phyloP scores from a whole-genome alignment of 2,797 vertebrate species.

The Cichlasoma orientale region DNA sequence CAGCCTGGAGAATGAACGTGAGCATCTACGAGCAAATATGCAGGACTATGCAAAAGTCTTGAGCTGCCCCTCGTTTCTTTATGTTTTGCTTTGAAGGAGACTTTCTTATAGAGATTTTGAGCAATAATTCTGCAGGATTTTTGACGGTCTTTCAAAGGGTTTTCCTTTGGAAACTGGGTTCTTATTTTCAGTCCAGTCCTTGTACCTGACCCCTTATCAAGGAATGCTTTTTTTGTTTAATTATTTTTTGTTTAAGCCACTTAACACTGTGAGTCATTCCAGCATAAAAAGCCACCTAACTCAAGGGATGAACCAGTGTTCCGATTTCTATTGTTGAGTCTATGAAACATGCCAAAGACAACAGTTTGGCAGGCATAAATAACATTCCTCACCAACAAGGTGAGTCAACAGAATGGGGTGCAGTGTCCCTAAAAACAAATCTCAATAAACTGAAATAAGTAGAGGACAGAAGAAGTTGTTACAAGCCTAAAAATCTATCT shows the following conservation, averaged over 20 bases:
- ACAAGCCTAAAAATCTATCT: no score
- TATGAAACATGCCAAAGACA: neutral
- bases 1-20: constrained; percentile 92
- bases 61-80: neutral
- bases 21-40: constrained; percentile 10
- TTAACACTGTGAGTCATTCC: neutral
- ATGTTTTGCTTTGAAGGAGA: neutral
- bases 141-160: neutral
- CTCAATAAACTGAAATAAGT: no score
- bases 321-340: neutral
- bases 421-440: no score
- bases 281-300: neutral
- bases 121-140: neutral
- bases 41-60: neutral
- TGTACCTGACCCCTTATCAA: neutral
- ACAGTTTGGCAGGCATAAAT: neutral
- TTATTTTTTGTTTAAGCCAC: neutral
- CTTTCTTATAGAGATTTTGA: neutral
- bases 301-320: neutral
- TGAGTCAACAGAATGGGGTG: neutral
- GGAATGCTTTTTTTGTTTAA: neutral
- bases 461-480: no score
- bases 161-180: no score
- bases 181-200: neutral
- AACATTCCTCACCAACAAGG: neutral